Base-by-base conservation (phyloP, 2,888 invertebrate species). In the Biston stratarius region DNA sequence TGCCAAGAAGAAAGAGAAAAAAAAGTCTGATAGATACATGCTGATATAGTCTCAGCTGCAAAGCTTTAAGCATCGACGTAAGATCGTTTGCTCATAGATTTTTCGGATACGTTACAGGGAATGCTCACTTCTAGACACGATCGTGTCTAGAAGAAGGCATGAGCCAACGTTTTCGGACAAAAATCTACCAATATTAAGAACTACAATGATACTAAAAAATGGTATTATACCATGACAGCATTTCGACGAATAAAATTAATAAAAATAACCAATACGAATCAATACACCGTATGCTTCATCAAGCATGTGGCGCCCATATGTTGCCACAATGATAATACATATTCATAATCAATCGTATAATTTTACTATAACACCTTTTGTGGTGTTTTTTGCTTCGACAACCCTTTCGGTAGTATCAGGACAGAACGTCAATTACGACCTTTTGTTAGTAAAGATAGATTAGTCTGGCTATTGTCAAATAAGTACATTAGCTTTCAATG, bases 261-360 rank as follows among this genome's bases (percentile, higher is more conserved):
- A 58, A 62, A 59, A 59, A 63, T 11, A 79, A 79, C 77, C 78
- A 79, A 83, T 84, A 83, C 70, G 75, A 57, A 84, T 84, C 86
- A 85, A 88, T 87, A 85, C 80, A 74, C 89, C 88, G 76, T 87
- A 87, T 87, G 90, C 78, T 84, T 83, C 86, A 87, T 83, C 76
- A 85, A 72, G 85, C 91, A 90, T 90, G 89, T 91, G 91, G 85
- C 81, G 88, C 77, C 80, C 91, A 90, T 83, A 91, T 91, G 90
- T 76, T 84, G 67, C 63, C 67, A 74, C 85, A 85, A 85, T 87
- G 79, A 83, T 83, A 82, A 76, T 85, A 84, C 84, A 85, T 85
- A 86, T 68, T 64, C 83, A 84, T 62, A 62, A 53, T 59, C 38
- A 87, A 86, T 85, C 84, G 82, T 81, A 83, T 84, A 88, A 87